Evolutionary conservation across 2,113 vertebrate species (phyloP).

Genomic region (Nycticryphes semicollaris): DNA sequence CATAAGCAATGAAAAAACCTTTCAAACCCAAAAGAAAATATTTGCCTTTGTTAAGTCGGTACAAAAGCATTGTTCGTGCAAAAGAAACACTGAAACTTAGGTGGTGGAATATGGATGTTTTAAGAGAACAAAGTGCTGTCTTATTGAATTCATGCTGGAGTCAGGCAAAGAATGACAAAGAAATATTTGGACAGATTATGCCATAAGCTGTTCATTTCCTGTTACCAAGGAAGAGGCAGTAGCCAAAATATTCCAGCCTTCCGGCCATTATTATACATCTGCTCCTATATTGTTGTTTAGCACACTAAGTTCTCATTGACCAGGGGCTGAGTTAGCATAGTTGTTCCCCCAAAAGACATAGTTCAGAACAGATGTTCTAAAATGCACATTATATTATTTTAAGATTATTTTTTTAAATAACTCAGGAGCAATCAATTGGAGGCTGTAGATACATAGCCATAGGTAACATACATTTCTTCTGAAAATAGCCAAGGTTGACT

Average conservation of each 20-base stretch:
- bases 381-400: slow-evolving; percentile 37
- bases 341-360: slow-evolving; percentile 45
- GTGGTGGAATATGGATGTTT: slow-evolving; percentile 5
- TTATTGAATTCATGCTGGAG: slow-evolving; percentile 26
- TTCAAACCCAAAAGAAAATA: neutral
- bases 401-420: neutral
- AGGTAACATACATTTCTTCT: neutral
- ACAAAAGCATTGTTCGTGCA: slow-evolving; percentile 10
- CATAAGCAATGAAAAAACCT: neutral
- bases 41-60: neutral
- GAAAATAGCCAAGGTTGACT: neutral
- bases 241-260: slow-evolving; percentile 62
- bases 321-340: slow-evolving; percentile 34
- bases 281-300: slow-evolving; percentile 52
- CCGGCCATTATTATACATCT: slow-evolving; percentile 67
- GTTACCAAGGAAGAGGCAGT: slow-evolving; percentile 63
- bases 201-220: slow-evolving; percentile 72
- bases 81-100: slow-evolving; percentile 2
- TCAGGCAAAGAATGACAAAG: slow-evolving; percentile 53
- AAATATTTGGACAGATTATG: slow-evolving; percentile 64
- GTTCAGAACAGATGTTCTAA: slow-evolving; percentile 60
- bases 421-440: slow-evolving; percentile 25
- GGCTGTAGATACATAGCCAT: neutral
- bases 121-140: slow-evolving; percentile 3
- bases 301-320: slow-evolving; percentile 43